These are phyloP conservation scores for Anabacerthia variegaticeps DNA, from an alignment of 2,797 vertebrate genomes.

Conservation along the genomic window DNA sequence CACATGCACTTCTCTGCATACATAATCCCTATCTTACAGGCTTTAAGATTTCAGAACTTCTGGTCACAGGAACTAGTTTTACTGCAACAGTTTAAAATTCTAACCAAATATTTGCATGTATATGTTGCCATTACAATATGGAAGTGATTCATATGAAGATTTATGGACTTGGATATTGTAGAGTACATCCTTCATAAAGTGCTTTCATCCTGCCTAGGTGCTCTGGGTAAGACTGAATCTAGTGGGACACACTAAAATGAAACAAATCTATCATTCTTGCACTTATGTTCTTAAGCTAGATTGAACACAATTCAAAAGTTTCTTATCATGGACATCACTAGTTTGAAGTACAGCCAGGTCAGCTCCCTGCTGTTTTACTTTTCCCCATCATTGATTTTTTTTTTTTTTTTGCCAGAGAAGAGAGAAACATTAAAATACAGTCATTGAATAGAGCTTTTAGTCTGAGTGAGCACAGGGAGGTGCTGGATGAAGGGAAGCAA, in stretches of 20 bases:
- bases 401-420: neutral
- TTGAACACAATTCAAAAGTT: neutral
- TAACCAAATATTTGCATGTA: neutral
- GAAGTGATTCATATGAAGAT: constrained; percentile 10
- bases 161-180: neutral
- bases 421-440: neutral
- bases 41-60: neutral
- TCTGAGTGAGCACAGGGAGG: neutral
- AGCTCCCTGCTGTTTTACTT: neutral
- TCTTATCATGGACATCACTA: neutral
- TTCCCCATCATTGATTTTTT: neutral
- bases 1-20: neutral
- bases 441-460: neutral
- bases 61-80: neutral
- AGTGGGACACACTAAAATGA: neutral
- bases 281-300: neutral
- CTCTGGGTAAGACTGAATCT: neutral
- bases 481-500: neutral
- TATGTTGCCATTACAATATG: neutral
- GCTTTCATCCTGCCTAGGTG: neutral
- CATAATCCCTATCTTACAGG: neutral
- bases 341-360: neutral
- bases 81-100: neutral
- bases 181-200: neutral
- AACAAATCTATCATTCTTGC: neutral